phyloP scores from a whole-genome alignment of 2,113 vertebrate species.

The Noctilio leporinus region DNA sequence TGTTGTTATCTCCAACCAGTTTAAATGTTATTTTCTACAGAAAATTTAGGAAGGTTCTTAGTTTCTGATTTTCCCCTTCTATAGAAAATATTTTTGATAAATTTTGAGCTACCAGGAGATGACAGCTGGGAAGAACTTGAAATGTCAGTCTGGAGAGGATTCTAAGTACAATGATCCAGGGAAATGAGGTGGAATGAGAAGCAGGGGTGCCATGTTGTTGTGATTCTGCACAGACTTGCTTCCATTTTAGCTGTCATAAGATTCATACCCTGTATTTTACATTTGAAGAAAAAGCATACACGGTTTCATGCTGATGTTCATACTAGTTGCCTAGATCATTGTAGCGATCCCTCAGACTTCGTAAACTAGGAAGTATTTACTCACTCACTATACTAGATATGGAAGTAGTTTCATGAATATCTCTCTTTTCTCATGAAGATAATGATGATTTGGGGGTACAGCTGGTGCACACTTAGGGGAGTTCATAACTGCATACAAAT shows the following conservation, averaged over 20 bases:
- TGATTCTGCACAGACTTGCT: not conserved
- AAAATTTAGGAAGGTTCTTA: not conserved
- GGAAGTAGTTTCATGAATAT: not conserved
- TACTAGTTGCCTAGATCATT: not conserved
- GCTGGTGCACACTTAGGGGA: not conserved
- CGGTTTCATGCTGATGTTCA: not conserved
- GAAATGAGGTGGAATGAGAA: no score
- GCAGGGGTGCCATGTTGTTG: not conserved
- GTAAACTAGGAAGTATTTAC: not conserved
- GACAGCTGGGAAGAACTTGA: not conserved
- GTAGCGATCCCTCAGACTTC: not conserved
- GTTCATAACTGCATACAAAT: not conserved
- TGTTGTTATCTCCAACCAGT: not conserved
- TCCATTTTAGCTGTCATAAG: not conserved
- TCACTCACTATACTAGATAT: not conserved
- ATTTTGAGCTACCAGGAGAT: not conserved
- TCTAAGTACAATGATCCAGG: not conserved
- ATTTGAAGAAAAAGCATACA: not conserved
- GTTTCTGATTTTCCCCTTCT: not conserved
- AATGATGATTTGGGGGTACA: not conserved
- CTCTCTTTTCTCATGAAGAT: not conserved
- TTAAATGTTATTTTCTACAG: not conserved
- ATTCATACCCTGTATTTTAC: not conserved
- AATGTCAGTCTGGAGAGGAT: not conserved
- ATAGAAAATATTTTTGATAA: not conserved